Conservation (phyloP, 1,140 invertebrate genomes). For the Lordiphosa mommai region DNA sequence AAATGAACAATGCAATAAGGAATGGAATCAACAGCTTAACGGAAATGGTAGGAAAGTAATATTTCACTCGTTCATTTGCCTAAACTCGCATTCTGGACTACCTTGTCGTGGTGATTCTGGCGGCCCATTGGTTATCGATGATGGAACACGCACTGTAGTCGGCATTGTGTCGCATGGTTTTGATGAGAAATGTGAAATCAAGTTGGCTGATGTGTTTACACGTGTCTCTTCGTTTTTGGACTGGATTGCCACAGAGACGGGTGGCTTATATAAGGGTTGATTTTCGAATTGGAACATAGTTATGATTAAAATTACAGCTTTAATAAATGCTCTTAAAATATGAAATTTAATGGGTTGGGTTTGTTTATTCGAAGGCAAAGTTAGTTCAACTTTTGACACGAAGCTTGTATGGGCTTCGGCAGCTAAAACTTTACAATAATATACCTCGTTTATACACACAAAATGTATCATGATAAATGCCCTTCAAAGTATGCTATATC, state of each 20-base stretch:
- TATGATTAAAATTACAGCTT: no score
- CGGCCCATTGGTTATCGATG: slow-evolving; percentile 36
- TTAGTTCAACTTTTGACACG: no score
- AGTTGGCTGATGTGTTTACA: slow-evolving; percentile 38
- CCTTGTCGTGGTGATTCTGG: slow-evolving; percentile 54
- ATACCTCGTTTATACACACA: no score
- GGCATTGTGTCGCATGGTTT: slow-evolving; percentile 51
- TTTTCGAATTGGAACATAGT: background rate
- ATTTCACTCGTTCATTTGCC: slow-evolving; percentile 30
- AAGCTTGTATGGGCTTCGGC: no score
- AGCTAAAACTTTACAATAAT: no score
- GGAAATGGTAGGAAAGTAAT: slow-evolving; percentile 16
- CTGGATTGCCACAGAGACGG: slow-evolving; percentile 31
- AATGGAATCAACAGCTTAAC: slow-evolving; percentile 31
- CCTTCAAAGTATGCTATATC: no score
- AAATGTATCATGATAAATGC: no score
- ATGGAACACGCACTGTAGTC: slow-evolving; percentile 32
- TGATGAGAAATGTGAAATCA: slow-evolving; percentile 22
- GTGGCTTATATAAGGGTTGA: background rate
- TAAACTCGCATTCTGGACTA: slow-evolving; percentile 29
- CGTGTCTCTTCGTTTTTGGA: slow-evolving; percentile 24
- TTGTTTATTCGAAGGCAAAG: no score
- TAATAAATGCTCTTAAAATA: no score
- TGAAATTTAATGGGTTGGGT: no score
- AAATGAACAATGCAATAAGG: slow-evolving; percentile 29